Evolutionary conservation across 2,797 vertebrate genomes (phyloP), one percentile per base, ranked within the genome.

Genomic region (Anguilla pacifica): DNA sequence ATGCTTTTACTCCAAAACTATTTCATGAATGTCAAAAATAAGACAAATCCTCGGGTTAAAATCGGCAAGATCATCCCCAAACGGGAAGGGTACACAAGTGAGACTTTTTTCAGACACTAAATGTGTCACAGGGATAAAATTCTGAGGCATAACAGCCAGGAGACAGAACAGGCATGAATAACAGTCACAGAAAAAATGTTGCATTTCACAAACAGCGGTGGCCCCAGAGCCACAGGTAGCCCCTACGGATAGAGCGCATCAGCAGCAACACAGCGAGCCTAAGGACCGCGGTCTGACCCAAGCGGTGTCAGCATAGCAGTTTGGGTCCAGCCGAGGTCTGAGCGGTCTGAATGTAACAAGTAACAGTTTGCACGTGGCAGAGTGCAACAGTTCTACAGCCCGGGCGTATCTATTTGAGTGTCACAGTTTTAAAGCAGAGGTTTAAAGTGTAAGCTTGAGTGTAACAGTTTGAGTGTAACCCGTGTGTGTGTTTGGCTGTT

Each of bases 251-350:
- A 35, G 1, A 35, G 35, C 35, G 35, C 39, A 15, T 11, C n/a
- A 28, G 51, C 6, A 7, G 6, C 6, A 57, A 35, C 13, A 7
- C 25, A 55, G 82, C 25, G n/a, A 1, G 28, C 2, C 82, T 84
- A 92, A 83, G 90, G 87, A 88, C 72, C 86, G 70, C 31, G 35
- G 3, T 13, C 11, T 2, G 28, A 74, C 28, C 19, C 3, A 2
- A 67, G 70, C 15, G 28, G 28, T 74, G 35, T 74, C 4, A 31
- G 31, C 35, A 11, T 13, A 4, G 31, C 31, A 17, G 28, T 74
- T 35, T 13, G 11, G 5, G 64, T 3, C n/a, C 25, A 67, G 6
- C 53, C 6, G 53, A 35, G 35, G 35, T 35, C 35, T 35, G 2
- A 55, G 53, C 17, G 72, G 9, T 39, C 28, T 77, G 35, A 6